Percentiles rank a stretch among this genome's conserved stretches.
These are phyloP conservation scores for Enoplosus armatus DNA, from an alignment of 2,797 vertebrate species.

Conservation along the genomic window DNA sequence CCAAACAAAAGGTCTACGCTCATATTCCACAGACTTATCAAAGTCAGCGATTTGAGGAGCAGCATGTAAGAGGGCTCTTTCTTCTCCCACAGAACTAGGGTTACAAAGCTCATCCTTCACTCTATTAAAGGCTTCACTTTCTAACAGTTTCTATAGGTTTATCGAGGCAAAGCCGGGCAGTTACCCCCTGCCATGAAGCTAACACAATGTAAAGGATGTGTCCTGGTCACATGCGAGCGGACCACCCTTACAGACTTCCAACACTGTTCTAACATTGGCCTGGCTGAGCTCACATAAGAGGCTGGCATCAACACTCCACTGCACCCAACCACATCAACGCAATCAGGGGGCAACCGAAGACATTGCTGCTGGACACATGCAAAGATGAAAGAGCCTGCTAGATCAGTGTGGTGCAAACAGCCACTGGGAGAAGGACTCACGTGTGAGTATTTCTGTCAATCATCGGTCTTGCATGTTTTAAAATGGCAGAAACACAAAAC, in stretches of 20 bases:
- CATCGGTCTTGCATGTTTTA: constrained; percentile 54
- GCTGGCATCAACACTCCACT: constrained; percentile 47
- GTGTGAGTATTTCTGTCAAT: constrained; percentile 55
- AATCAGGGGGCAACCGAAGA: constrained; percentile 28
- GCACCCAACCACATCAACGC: constrained; percentile 49
- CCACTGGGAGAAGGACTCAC: constrained; percentile 57
- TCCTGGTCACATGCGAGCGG: constrained; percentile 26
- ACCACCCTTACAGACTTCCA: constrained; percentile 32
- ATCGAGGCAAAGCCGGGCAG: constrained; percentile 3
- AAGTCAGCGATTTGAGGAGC: not conserved
- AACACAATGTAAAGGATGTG: constrained; percentile 37
- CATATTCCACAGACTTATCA: too few relatives aligned
- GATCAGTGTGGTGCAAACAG: constrained; percentile 48
- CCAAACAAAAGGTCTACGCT: too few relatives aligned
- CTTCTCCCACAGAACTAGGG: not conserved
- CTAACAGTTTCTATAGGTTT: constrained; percentile 39
- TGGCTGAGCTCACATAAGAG: constrained; percentile 50
- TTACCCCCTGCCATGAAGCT: not conserved
- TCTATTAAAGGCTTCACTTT: not conserved
- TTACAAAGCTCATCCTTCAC: constrained; percentile 3
- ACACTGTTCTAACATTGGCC: constrained; percentile 22
- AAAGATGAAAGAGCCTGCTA: constrained; percentile 51
- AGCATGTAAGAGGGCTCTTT: not conserved
- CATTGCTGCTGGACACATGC: constrained; percentile 47
- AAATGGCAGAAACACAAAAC: constrained; percentile 50